Percentiles rank a stretch among this genome's conserved stretches.
phyloP scores from a whole-genome alignment of 2,113 vertebrate genomes.

The Chunga burmeisteri region DNA sequence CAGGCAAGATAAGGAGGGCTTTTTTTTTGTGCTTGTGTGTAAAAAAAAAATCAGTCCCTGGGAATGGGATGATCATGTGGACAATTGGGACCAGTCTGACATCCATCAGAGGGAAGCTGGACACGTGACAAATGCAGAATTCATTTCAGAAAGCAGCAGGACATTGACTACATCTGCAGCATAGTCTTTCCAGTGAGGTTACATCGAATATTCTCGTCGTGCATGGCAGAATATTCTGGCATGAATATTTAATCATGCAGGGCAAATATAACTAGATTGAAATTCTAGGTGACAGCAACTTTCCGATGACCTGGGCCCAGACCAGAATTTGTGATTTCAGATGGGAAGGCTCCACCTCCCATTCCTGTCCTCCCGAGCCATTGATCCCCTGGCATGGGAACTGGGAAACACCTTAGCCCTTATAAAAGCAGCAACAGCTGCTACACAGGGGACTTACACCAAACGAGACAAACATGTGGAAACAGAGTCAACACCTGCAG shows the following conservation, averaged over 20 bases:
- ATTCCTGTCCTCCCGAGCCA: not conserved
- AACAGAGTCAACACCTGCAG: not conserved
- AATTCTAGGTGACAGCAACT: conserved; percentile 40
- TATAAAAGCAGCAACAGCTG: not conserved
- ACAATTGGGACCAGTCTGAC: not conserved
- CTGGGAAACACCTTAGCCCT: not conserved
- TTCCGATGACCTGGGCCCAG: conserved; percentile 8
- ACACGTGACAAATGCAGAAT: not conserved
- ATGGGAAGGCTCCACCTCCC: not conserved
- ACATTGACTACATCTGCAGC: not conserved
- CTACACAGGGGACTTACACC: not conserved
- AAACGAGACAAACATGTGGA: not conserved
- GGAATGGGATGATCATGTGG: not conserved
- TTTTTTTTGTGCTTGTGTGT: not conserved
- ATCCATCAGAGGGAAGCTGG: not conserved
- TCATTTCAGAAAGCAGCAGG: conserved; percentile 17
- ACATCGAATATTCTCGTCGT: conserved; percentile 29
- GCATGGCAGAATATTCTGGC: not conserved
- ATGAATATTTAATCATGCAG: conserved; percentile 53
- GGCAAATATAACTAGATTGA: conserved; percentile 43
- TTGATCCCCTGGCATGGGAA: not conserved
- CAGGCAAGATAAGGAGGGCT: not conserved
- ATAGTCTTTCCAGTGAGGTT: conserved; percentile 4
- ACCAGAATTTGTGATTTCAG: conserved; percentile 33
- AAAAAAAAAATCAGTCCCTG: not conserved